Evolutionary conservation across 2,113 vertebrate genomes (phyloP).

Genomic region (Notiomystis cincta): DNA sequence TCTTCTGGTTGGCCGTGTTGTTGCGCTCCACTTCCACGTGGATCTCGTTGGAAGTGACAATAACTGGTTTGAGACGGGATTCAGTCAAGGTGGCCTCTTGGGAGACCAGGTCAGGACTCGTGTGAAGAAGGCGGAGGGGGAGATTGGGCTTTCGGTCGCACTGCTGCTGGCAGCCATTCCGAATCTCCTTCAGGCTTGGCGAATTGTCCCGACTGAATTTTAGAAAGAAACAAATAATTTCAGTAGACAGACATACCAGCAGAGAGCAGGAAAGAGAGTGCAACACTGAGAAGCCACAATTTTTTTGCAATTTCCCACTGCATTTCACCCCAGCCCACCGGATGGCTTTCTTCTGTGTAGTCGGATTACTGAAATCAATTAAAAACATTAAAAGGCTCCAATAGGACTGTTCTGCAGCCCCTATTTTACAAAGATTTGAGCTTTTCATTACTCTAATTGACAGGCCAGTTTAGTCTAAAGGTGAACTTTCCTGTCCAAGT

Average conservation of each 20-base stretch:
- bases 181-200: constrained; percentile 97
- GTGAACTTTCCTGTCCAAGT: not conserved
- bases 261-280: not conserved
- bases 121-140: constrained; percentile 89
- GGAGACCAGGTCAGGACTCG: constrained; percentile 80
- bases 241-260: not conserved
- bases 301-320: not conserved
- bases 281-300: not conserved
- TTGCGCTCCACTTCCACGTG: constrained; percentile 93
- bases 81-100: constrained; percentile 79
- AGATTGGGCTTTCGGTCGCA: constrained; percentile 94
- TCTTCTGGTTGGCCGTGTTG: constrained; percentile 88
- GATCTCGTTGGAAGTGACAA: constrained; percentile 95
- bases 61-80: constrained; percentile 80
- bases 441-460: not conserved
- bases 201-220: constrained; percentile 91
- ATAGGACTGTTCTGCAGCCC: not conserved
- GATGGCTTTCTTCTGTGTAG: not conserved
- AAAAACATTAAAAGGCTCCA: not conserved
- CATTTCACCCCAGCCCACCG: not conserved
- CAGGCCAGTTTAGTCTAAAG: not conserved
- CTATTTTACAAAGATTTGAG: not conserved
- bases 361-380: not conserved
- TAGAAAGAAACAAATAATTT: not conserved
- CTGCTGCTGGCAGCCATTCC: constrained; percentile 95